Evolutionary conservation across 2,797 vertebrate species (phyloP).

Genomic region (Tragelaphus eurycerus): DNA sequence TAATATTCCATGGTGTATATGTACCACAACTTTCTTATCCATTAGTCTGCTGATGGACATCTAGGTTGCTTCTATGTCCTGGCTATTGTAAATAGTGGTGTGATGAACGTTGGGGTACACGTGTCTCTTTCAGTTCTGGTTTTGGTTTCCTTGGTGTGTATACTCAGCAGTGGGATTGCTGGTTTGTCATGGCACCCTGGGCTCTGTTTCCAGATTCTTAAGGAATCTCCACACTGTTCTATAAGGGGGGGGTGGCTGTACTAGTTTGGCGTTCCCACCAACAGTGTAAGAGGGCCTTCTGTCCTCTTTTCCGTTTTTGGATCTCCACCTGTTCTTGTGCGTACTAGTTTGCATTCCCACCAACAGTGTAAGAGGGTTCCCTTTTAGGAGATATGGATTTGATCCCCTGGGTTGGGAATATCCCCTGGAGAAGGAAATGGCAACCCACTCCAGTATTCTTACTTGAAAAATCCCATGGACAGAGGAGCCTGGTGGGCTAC

Average conservation of each 20-base stretch:
- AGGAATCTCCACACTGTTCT: not conserved
- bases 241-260: not conserved
- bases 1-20: not conserved
- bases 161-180: not conserved
- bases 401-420: not conserved
- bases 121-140: not conserved
- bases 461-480: not conserved
- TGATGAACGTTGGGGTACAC: rapidly evolving
- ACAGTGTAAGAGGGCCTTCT: not conserved
- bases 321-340: too few relatives aligned
- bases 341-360: not conserved
- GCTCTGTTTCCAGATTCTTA: not conserved
- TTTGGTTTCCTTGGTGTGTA: not conserved
- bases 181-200: not conserved
- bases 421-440: not conserved
- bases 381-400: not conserved
- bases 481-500: not conserved
- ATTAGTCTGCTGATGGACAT: rapidly evolving
- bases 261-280: not conserved
- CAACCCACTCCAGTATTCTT: not conserved
- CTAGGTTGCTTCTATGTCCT: not conserved
- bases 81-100: not conserved
- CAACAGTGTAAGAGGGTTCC: not conserved
- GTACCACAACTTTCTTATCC: not conserved
- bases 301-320: too few relatives aligned